Evolutionary conservation across 1,140 invertebrate genomes (phyloP), one percentile per base, ranked within the genome.

Genomic region (Telenomus remus): DNA sequence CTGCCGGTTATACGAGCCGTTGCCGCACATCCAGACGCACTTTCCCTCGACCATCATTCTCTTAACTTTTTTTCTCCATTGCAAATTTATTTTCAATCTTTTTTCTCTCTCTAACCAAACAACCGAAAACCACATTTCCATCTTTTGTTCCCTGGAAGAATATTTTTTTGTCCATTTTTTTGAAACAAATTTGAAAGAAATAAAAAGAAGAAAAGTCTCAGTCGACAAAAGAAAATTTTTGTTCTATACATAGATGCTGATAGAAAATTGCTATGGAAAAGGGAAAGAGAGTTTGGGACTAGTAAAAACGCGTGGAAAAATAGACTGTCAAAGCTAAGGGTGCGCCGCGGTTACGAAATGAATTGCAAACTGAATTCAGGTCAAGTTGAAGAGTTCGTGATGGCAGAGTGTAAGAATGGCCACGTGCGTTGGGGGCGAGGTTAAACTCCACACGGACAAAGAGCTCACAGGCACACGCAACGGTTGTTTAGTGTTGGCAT

Each of bases 371-470:
- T 27, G 64, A 49, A 85, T 81, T 56, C 70, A 66, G 84, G 84
- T 86, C 85, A 84, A 85, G 84, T 84, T 84, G 82, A 86, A 84
- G 83, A 84, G 84, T 84, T 85, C 82, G 83, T 68, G 78, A 27
- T 78, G 61, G 73, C 78, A 65, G 78, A 57, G 54, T 79, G 79
- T 76, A 83, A 84, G 81, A 81, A 83, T 78, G 79, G 79, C 55
- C 55, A 61, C 48, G 54, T 42, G 51, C 61, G 61, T 56, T 68
- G 79, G 76, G 19, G 75, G 76, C 78, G 82, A 84, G 83, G 83
- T 82, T 81, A 79, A 27, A 60, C 47, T 46, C 34, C 33, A 33
- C 37, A 48, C 34, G 9, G 37, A 33, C 19, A 6, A 27, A 6
- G 6, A 1, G 1, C 19, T 27, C 19, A 27, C 19, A 27, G 2